Evolutionary conservation across 2,888 invertebrate genomes (phyloP), one percentile per base, ranked within the genome.

Genomic region (Enchytraeus crypticus): DNA sequence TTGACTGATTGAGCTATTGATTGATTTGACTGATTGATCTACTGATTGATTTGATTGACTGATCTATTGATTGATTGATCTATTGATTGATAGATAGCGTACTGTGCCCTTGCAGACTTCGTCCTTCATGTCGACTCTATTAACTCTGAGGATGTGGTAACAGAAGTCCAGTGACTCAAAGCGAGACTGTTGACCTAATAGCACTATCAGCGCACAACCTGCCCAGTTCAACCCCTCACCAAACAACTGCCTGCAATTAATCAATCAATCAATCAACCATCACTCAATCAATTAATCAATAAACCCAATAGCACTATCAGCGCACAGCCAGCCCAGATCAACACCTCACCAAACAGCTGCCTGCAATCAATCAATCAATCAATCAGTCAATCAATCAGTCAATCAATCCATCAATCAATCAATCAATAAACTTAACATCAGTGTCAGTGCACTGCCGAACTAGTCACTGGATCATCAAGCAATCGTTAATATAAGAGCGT

Each of bases 201-300:
- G 83, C 2, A 92, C 88, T 65, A 98, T 91, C 84, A 98, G 90
- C 14, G 93, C 88, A 79, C 96, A 95, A 0, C 96, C 97, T 3
- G 96, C 97, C 97, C 97, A 98, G 80, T 97, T 92, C 0, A 98
- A 83, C 0, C 97, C 97, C 81, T 98, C 98, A 8, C 98, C 98
- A 81, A 95, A 98, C 67, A 97, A 81, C 81, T 97, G 93, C 78
- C 91, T 76, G 68, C 8, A 63, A 57, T 26, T 23, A 34, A 51
- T 30, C n/a, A 51, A 51, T 27, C 34, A 85, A 89, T 84, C 77
- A 90, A 90, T 96, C 96, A 0, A 96, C 90, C n/a, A n/a, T n/a
- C n/a, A n/a, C n/a, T n/a, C n/a, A n/a, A n/a, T n/a, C n/a, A n/a
- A n/a, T n/a, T n/a, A n/a, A n/a, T n/a, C n/a, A n/a, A n/a, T n/a